Conservation (phyloP, 2,888 invertebrate genomes). For the Drosophila ezoana region DNA sequence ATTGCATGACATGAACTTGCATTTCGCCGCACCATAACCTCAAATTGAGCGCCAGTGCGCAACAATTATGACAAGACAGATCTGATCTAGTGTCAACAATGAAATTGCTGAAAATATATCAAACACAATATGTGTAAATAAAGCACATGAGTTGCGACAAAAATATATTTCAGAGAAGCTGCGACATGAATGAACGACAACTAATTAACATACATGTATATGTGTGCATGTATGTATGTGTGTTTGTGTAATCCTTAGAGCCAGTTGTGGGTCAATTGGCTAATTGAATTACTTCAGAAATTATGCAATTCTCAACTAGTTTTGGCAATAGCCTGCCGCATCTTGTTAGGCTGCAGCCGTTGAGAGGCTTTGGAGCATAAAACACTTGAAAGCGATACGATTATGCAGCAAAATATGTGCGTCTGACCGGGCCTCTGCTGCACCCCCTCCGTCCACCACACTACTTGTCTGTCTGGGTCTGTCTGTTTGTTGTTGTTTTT, state of each 20-base stretch:
- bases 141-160: slow-evolving; percentile 64
- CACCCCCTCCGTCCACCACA: slow-evolving; percentile 1
- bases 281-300: slow-evolving; percentile 54
- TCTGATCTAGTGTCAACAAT: slow-evolving; percentile 79
- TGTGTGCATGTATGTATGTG: background rate
- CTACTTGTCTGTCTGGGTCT: slow-evolving; percentile 31
- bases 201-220: slow-evolving; percentile 24
- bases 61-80: slow-evolving; percentile 80
- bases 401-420: slow-evolving; percentile 73
- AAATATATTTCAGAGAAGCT: slow-evolving; percentile 51
- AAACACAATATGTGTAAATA: slow-evolving; percentile 37
- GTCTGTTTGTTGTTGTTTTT: slow-evolving; percentile 44
- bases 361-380: slow-evolving; percentile 28
- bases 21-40: slow-evolving; percentile 50
- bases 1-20: slow-evolving; percentile 57
- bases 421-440: slow-evolving; percentile 27
- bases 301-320: slow-evolving; percentile 72
- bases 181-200: slow-evolving; percentile 48
- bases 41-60: slow-evolving; percentile 43
- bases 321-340: slow-evolving; percentile 47
- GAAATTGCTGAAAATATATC: slow-evolving; percentile 71
- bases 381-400: slow-evolving; percentile 80
- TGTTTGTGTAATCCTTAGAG: background rate
- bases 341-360: slow-evolving; percentile 32
- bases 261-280: slow-evolving; percentile 49